Base-by-base conservation (phyloP, 2,888 invertebrate species). In the Pristionchus mayeri region DNA sequence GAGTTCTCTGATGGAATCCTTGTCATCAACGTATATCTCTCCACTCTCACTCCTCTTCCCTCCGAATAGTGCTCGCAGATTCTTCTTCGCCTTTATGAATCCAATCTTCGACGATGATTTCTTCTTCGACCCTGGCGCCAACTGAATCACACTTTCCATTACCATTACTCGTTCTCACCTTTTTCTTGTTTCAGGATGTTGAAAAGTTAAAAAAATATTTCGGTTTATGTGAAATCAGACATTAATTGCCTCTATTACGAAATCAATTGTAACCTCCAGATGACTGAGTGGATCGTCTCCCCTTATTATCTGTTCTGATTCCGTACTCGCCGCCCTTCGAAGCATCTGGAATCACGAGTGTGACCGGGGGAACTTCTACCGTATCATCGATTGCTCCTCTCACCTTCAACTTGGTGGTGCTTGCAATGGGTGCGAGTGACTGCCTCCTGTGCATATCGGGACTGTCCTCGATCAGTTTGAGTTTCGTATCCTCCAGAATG, bases 21-120 rank as follows among this genome's bases (percentile, higher is more conserved):
- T 90, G 7, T 87, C 93, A 54, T 93, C 93, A 79, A 92, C 93
- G 37, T 91, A 90, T 88, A 85, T 86, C 24, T 76, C 67, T 67
- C 85, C 60, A 75, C 86, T 84, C n/a, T 86, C 87, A 48, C 86
- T 88, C 84, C 90, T 89, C 83, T 87, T 67, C 79, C 89, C 90
- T 89, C 83, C 13, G 86, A 89, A 89, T 44, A 89, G 75, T 44
- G 88, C 84, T 48, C 94, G 94, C 81, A 94, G 91, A 85, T 94
- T 94, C 88, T 93, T 93, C 88, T 93, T 94, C 7, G 94, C 94
- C 86, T 93, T 93, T 84, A 93, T 93, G 88, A 94, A 93, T 24
- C 94, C 93, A 11, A 90, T 85, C 63, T 89, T 90, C 52, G 86
- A 86, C 86, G 93, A 92, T 85, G 93, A 92, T 44, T 85, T 86